Percentiles rank a stretch among this genome's conserved stretches.
Evolutionary conservation across 2,113 vertebrate species (phyloP).

Genomic region (Elephantulus edwardii): DNA sequence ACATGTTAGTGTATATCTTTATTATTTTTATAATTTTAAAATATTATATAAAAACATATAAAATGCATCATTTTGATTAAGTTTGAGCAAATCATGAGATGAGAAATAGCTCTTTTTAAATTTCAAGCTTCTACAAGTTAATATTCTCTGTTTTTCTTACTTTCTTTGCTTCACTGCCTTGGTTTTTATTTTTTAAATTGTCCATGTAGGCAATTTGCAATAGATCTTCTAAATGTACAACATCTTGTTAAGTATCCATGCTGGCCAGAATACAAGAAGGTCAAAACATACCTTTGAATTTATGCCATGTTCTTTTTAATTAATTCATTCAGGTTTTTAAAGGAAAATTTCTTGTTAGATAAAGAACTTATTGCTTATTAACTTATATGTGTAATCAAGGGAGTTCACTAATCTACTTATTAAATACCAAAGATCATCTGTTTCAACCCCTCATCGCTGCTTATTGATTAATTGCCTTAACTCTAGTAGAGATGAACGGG

Average conservation of each 20-base stretch:
- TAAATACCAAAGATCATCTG: conserved; percentile 86
- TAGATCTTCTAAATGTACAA: conserved; percentile 83
- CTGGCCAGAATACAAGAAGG: conserved; percentile 84
- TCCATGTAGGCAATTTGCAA: conserved; percentile 80
- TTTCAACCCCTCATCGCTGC: conserved; percentile 79
- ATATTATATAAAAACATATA: no score
- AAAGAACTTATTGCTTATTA: conserved; percentile 85
- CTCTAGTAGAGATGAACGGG: conserved; percentile 70
- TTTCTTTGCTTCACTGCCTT: conserved; percentile 75
- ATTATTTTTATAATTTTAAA: no score
- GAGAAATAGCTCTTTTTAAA: conserved; percentile 71
- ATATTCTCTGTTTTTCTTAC: conserved; percentile 67
- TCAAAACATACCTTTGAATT: conserved; percentile 90
- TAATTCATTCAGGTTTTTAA: conserved; percentile 87
- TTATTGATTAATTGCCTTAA: conserved; percentile 83
- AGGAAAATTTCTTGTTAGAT: conserved; percentile 86
- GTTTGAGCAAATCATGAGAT: conserved; percentile 72
- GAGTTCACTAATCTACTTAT: conserved; percentile 85
- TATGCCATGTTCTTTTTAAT: conserved; percentile 85
- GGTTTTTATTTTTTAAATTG: conserved; percentile 53
- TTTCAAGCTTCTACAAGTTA: conserved; percentile 76
- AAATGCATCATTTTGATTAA: no score
- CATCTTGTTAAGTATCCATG: conserved; percentile 88
- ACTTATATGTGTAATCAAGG: conserved; percentile 84
- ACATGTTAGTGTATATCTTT: no score